Evolutionary conservation across 2,797 vertebrate species (phyloP).

Genomic region (Dallia pectoralis): DNA sequence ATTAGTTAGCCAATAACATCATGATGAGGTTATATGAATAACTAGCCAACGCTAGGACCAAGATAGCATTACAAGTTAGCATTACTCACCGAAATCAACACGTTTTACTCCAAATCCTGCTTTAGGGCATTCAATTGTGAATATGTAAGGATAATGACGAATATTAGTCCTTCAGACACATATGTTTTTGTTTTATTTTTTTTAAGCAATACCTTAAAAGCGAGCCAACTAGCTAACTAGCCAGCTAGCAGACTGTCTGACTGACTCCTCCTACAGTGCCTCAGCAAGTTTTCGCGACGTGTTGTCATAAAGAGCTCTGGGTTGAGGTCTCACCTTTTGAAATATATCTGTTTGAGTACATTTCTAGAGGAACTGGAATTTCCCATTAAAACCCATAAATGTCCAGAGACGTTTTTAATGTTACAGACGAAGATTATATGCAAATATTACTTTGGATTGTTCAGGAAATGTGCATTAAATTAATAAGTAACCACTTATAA

Average conservation of each 20-base stretch:
- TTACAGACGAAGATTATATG: too few relatives aligned
- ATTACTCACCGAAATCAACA: constrained; percentile 13
- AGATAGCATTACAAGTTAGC: constrained; percentile 26
- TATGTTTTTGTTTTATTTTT: constrained; percentile 35
- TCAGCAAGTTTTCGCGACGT: background rate
- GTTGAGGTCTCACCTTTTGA: background rate
- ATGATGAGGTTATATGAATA: background rate
- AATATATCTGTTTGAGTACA: too few relatives aligned
- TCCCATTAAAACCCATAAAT: too few relatives aligned
- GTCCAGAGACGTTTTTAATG: too few relatives aligned
- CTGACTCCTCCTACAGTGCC: constrained; percentile 30
- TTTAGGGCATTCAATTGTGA: constrained; percentile 8
- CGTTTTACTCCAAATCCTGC: constrained; percentile 21
- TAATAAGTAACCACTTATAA: too few relatives aligned
- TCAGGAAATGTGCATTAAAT: too few relatives aligned
- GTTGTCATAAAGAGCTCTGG: background rate
- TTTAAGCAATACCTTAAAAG: constrained; percentile 15
- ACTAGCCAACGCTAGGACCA: background rate
- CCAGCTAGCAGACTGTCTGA: constrained; percentile 26
- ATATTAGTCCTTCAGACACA: constrained; percentile 32
- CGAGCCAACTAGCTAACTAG: constrained; percentile 22
- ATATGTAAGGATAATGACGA: constrained; percentile 6
- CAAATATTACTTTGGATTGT: too few relatives aligned
- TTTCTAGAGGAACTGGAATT: too few relatives aligned
- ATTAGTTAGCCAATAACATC: background rate